Conservation (phyloP, 2,797 vertebrate species). For the Sebastolobus altivelis region DNA sequence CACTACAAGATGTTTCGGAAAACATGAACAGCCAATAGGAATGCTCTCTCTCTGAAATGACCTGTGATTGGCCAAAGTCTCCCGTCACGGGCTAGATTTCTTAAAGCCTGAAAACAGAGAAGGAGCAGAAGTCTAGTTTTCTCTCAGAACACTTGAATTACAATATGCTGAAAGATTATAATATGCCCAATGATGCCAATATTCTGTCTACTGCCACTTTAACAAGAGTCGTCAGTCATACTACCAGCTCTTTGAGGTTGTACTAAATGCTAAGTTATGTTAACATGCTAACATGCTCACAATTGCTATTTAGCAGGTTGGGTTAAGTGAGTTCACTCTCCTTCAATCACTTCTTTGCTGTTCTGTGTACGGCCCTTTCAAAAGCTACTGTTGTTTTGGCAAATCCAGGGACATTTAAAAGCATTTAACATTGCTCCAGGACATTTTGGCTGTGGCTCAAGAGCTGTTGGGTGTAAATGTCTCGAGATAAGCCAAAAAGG, state of each 20-base stretch:
- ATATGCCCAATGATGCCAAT: too few relatives aligned
- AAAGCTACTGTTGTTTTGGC: background rate
- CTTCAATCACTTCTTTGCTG: background rate
- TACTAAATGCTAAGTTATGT: background rate
- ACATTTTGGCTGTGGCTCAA: background rate
- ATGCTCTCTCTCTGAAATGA: fast-evolving
- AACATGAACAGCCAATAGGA: too few relatives aligned
- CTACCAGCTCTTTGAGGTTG: background rate
- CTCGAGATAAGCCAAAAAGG: background rate
- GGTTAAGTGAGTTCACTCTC: background rate
- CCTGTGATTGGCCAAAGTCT: too few relatives aligned
- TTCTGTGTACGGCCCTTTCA: background rate
- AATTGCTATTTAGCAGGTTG: background rate
- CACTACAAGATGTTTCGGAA: too few relatives aligned
- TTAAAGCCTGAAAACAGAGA: too few relatives aligned
- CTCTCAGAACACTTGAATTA: too few relatives aligned
- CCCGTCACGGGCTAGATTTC: too few relatives aligned
- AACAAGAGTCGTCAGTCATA: background rate
- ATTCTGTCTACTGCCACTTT: too few relatives aligned
- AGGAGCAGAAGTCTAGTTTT: too few relatives aligned
- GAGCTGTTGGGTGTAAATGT: background rate
- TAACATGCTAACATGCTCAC: background rate
- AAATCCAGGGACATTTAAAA: constrained; percentile 7
- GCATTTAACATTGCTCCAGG: background rate
- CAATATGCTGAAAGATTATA: too few relatives aligned